phyloP scores from a whole-genome alignment of 2,888 invertebrate species.

The Maniola hyperantus region DNA sequence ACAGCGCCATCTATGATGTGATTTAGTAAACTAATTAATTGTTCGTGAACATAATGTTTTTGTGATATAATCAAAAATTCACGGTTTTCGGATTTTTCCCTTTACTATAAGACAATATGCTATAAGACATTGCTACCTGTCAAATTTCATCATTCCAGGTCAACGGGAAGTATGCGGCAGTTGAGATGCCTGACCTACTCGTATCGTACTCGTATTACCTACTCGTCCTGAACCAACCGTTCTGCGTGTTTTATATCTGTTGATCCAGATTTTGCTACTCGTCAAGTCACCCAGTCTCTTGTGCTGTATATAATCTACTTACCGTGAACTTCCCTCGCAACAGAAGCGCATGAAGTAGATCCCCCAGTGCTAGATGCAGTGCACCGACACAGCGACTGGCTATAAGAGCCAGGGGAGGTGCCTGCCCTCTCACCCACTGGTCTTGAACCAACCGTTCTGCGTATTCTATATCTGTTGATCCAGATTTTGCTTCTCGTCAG shows the following conservation, averaged over 20 bases:
- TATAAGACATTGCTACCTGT: too few relatives aligned
- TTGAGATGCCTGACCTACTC: constrained; percentile 59
- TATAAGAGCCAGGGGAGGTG: constrained; percentile 60
- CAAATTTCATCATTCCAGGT: too few relatives aligned
- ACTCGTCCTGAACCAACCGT: constrained; percentile 67
- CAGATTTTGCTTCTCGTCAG: constrained; percentile 67
- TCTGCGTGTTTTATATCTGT: constrained; percentile 66
- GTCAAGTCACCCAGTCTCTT: background rate
- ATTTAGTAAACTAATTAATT: too few relatives aligned
- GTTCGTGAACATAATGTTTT: too few relatives aligned
- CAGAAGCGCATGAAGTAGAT: constrained; percentile 57
- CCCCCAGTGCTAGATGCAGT: constrained; percentile 58
- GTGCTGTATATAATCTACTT: constrained; percentile 14
- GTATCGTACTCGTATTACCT: too few relatives aligned
- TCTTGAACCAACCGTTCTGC: constrained; percentile 61
- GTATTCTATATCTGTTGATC: constrained; percentile 69
- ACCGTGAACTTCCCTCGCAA: constrained; percentile 65
- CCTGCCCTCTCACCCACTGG: constrained; percentile 64
- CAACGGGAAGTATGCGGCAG: too few relatives aligned
- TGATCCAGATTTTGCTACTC: constrained; percentile 71
- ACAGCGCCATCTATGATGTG: too few relatives aligned
- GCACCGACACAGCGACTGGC: constrained; percentile 50
- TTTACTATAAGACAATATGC: too few relatives aligned
- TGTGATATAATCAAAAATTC: too few relatives aligned
- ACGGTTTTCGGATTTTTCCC: too few relatives aligned